These are phyloP conservation scores for Gallinago stenura DNA, from an alignment of 2,797 vertebrate genomes.

Conservation along the genomic window DNA sequence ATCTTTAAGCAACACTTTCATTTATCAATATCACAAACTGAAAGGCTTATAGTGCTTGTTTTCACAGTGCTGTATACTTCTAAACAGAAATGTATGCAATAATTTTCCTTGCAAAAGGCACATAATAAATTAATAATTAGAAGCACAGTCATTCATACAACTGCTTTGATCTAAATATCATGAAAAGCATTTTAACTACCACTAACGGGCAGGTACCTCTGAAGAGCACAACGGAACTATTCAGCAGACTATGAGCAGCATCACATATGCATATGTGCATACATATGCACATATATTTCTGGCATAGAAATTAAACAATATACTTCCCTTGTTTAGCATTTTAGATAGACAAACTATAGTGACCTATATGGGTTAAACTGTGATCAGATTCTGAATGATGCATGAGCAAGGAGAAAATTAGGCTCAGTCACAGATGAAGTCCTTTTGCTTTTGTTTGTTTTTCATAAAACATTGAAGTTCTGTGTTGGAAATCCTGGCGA, in stretches of 20 bases:
- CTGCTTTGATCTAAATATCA: neutral
- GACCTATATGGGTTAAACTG: neutral
- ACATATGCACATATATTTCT: neutral
- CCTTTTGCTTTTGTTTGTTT: neutral
- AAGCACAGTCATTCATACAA: neutral
- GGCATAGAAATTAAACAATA: neutral
- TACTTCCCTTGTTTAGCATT: neutral
- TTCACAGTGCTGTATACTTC: neutral
- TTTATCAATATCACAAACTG: neutral
- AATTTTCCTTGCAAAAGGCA: neutral
- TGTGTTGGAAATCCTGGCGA: neutral
- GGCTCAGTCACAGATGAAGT: neutral
- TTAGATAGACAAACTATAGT: neutral
- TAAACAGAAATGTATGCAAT: neutral
- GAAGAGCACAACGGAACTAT: neutral
- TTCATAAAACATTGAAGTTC: neutral
- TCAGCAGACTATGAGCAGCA: neutral
- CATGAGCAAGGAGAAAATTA: neutral
- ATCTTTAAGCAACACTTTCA: neutral
- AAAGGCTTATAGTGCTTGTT: neutral
- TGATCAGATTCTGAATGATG: neutral
- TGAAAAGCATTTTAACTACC: neutral
- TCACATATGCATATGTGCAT: no score
- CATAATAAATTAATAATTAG: neutral
- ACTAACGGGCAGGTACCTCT: neutral